A percentile compares a stretch with the other conserved stretches of the same genome.
phyloP scores from a whole-genome alignment of 2,113 vertebrate genomes.

The Thalassoma bifasciatum region DNA sequence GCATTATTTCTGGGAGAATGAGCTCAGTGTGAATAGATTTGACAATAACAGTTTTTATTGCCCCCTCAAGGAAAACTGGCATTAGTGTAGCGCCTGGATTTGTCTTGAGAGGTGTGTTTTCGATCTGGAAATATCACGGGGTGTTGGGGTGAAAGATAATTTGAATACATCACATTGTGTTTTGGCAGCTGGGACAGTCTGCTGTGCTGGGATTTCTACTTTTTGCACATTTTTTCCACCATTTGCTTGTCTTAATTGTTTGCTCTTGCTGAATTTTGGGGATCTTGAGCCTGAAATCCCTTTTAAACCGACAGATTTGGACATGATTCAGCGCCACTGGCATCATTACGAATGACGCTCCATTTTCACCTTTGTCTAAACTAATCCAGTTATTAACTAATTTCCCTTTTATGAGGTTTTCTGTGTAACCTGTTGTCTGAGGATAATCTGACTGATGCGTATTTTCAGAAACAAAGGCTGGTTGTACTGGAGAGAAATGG shows the following conservation, averaged over 20 bases:
- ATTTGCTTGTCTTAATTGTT: too few relatives aligned
- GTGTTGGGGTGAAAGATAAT: too few relatives aligned
- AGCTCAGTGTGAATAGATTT: slow-evolving; percentile 33
- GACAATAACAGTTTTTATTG: slow-evolving; percentile 21
- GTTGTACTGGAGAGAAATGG: not conserved
- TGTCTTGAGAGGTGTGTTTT: not conserved
- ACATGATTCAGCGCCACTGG: slow-evolving; percentile 8
- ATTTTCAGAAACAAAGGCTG: slow-evolving; percentile 6
- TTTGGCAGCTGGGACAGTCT: too few relatives aligned
- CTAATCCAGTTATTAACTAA: slow-evolving; percentile 32
- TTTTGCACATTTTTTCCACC: too few relatives aligned
- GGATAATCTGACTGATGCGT: slow-evolving; percentile 28
- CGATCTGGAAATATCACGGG: not conserved
- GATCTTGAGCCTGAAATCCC: too few relatives aligned
- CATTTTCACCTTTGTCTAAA: slow-evolving; percentile 21
- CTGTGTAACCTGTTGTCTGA: slow-evolving; percentile 45
- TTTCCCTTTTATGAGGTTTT: slow-evolving; percentile 22
- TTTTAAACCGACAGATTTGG: not conserved
- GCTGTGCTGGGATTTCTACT: too few relatives aligned
- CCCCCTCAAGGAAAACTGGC: slow-evolving; percentile 1
- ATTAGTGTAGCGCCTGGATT: not conserved
- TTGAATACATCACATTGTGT: too few relatives aligned
- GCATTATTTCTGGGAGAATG: slow-evolving; percentile 25
- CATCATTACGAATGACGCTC: not conserved
- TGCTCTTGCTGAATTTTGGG: too few relatives aligned